phyloP scores from a whole-genome alignment of 2,113 vertebrate genomes.

The Caloenas nicobarica region DNA sequence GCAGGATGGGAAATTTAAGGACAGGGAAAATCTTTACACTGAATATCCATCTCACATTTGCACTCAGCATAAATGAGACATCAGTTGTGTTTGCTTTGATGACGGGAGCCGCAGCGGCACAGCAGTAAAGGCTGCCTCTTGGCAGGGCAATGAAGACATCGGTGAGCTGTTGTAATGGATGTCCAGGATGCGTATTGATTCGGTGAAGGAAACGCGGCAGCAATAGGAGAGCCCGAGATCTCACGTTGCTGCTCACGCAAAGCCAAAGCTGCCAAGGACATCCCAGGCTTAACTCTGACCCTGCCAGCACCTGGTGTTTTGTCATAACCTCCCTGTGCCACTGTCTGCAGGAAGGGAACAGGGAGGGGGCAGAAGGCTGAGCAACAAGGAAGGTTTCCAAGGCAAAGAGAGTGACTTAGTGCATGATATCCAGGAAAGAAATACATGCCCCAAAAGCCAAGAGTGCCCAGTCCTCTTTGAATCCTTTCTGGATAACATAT shows the following conservation, averaged over 20 bases:
- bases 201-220: background rate
- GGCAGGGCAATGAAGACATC: conserved; percentile 9
- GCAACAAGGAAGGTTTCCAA: background rate
- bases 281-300: background rate
- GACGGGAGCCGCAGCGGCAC: background rate
- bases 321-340: background rate
- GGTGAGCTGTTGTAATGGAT: background rate
- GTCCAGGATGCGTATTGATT: background rate
- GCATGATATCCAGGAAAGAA: background rate
- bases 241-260: background rate
- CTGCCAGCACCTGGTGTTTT: background rate
- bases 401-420: background rate
- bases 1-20: background rate
- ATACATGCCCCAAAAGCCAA: background rate
- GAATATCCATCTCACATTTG: background rate
- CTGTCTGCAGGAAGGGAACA: background rate
- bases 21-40: background rate
- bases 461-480: background rate
- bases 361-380: background rate
- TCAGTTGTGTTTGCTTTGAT: background rate
- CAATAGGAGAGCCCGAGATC: background rate
- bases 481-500: background rate
- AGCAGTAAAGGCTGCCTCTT: background rate
- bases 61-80: background rate
- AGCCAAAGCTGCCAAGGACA: background rate